Percentiles rank a stretch among this genome's conserved stretches.
Evolutionary conservation across 2,113 vertebrate species (phyloP).

Genomic region (Prunella himalayana): DNA sequence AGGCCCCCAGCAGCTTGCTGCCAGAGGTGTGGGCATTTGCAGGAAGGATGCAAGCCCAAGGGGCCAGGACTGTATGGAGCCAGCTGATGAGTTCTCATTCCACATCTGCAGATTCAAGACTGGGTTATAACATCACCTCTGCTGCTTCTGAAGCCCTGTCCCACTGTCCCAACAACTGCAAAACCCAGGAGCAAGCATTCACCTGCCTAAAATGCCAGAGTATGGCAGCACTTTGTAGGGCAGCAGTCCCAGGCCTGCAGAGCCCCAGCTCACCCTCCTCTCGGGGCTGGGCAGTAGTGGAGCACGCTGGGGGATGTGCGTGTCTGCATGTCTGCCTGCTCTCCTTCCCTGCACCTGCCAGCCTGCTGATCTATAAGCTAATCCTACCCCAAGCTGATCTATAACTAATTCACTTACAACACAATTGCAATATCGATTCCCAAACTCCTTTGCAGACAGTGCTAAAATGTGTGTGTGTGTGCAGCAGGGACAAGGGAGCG

Average conservation of each 20-base stretch:
- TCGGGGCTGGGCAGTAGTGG: not conserved
- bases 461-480: constrained; percentile 21
- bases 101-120: not conserved
- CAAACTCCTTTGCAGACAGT: constrained; percentile 66
- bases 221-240: fast-evolving
- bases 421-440: constrained; percentile 71
- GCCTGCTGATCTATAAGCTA: constrained; percentile 68
- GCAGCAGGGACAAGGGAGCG: not conserved
- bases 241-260: not conserved
- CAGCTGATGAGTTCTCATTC: fast-evolving
- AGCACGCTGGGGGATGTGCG: not conserved
- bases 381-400: constrained; percentile 69
- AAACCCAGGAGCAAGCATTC: not conserved
- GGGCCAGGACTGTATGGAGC: not conserved
- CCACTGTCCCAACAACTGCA: not conserved
- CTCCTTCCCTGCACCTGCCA: constrained; percentile 51
- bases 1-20: not conserved
- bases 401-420: constrained; percentile 74
- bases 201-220: fast-evolving
- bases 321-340: not conserved
- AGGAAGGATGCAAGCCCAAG: not conserved
- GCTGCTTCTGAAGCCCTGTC: not conserved
- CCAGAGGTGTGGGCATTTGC: not conserved
- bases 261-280: not conserved
- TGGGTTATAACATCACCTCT: not conserved